phyloP scores from a whole-genome alignment of 2,113 vertebrate genomes.

The Pontoporia blainvillei region DNA sequence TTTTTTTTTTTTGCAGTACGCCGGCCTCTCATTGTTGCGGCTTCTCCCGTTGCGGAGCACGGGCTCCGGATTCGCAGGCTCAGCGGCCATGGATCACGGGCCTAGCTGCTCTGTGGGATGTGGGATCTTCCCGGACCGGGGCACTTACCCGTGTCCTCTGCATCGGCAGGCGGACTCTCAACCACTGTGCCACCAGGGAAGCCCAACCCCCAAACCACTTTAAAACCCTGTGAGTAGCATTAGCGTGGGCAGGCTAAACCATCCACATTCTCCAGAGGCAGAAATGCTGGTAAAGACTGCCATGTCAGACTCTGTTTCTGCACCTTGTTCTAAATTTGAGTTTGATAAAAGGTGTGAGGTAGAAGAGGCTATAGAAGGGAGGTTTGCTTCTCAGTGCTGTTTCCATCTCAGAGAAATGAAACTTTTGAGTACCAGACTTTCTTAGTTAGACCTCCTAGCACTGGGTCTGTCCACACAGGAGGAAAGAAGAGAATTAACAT shows the following conservation, averaged over 20 bases:
- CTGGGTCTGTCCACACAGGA: fast-evolving
- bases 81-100: too few species aligned
- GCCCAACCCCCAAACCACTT: too few species aligned
- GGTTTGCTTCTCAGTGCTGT: background rate
- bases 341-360: background rate
- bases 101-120: fast-evolving
- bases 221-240: too few species aligned
- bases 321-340: background rate
- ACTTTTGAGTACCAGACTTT: background rate
- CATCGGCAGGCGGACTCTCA: too few species aligned
- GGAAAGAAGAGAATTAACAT: background rate
- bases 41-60: too few species aligned
- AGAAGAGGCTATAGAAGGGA: background rate
- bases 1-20: too few species aligned
- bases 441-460: background rate
- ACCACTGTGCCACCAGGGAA: too few species aligned
- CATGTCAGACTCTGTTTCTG: background rate
- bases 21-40: too few species aligned
- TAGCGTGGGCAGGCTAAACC: background rate
- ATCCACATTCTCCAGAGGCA: background rate
- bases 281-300: fast-evolving
- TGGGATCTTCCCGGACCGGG: too few species aligned
- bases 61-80: too few species aligned
- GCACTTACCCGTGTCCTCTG: too few species aligned
- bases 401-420: background rate